These are phyloP conservation scores for Prionace glauca DNA, from an alignment of 2,797 vertebrate species.

Conservation along the genomic window DNA sequence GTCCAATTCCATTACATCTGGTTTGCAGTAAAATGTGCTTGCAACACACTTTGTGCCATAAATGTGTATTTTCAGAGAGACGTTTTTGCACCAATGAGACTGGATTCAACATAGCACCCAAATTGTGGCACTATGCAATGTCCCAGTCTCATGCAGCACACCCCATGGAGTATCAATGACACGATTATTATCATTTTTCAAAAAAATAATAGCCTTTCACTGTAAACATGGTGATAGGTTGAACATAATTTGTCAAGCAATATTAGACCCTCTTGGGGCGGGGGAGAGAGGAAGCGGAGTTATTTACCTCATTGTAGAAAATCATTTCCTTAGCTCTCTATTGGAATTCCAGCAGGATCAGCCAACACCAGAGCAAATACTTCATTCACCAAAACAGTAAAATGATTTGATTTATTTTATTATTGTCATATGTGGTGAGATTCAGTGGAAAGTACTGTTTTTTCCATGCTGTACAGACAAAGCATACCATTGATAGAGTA, in stretches of 20 bases:
- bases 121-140: neutral
- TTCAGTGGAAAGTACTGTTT: too few species aligned
- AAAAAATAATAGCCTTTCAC: neutral
- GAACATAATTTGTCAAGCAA: neutral
- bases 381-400: conserved; percentile 5
- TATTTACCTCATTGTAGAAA: too few species aligned
- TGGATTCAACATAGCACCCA: neutral
- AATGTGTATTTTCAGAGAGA: neutral
- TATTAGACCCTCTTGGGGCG: neutral
- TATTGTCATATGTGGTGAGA: too few species aligned
- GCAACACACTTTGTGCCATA: neutral
- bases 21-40: neutral
- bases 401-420: too few species aligned
- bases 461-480: too few species aligned
- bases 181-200: neutral
- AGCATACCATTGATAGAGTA: too few species aligned
- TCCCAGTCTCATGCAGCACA: neutral
- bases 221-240: neutral
- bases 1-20: neutral
- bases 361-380: neutral
- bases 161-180: neutral
- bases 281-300: neutral
- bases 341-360: neutral
- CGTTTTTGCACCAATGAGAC: neutral
- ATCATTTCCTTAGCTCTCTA: neutral